Evolutionary conservation across 2,888 invertebrate genomes (phyloP), one percentile per base, ranked within the genome.

Genomic region (Eumerus sabulonum): DNA sequence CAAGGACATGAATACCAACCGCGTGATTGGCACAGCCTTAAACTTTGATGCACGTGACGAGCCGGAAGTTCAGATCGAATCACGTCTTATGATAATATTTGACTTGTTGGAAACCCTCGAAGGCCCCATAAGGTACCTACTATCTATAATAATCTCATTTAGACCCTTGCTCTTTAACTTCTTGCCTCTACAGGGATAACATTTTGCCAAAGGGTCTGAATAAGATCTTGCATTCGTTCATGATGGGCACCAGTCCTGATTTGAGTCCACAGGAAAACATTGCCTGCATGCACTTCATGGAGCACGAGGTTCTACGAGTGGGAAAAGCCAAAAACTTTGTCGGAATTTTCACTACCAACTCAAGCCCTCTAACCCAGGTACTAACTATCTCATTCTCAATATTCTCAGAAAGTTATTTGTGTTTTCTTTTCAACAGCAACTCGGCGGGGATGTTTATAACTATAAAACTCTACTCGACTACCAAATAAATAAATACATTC

Each of bases 331-430:
- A 92, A 63, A 88, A 91, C 7, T 96, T 94, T 86, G 89, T 89
- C 0, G 96, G 95, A 0, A 93, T 96, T 19, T 93, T 96, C 82
- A 96, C 96, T 1, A 96, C 96, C 1, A 96, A 96, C 86, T 96
- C 96, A 18, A 96, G 93, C 85, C 95, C 96, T 0, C 90, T 96
- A n/a, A 96, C 96, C 19, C 95, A 95, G 92, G 95, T 95, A 81
- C n/a, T n/a, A n/a, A n/a, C n/a, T n/a, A n/a, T n/a, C n/a, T n/a
- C n/a, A n/a, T n/a, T n/a, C n/a, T n/a, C n/a, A n/a, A n/a, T n/a
- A n/a, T n/a, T n/a, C n/a, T n/a, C n/a, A n/a, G n/a, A n/a, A 19
- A 1, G 47, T 51, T 16, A 16, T 18, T 70, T 48, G n/a, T n/a
- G n/a, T 35, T 7, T 54, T 72, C 51, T 56, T n/a, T 16, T 53